Percentiles rank a stretch among this genome's conserved stretches.
Evolutionary conservation across 2,797 vertebrate genomes (phyloP).

Genomic region (Graptemys geographica): DNA sequence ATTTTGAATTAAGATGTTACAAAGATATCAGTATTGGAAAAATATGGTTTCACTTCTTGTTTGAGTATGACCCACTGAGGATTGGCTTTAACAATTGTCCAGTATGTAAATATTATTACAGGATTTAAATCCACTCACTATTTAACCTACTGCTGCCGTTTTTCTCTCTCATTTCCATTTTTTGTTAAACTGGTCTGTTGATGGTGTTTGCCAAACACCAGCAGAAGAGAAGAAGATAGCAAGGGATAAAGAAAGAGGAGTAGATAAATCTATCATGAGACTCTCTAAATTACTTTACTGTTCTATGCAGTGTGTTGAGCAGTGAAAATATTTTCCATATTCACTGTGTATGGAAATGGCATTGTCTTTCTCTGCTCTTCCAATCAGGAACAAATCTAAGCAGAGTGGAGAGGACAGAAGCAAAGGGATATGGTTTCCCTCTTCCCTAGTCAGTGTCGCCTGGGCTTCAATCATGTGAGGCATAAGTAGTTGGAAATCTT

Average conservation of each 20-base stretch:
- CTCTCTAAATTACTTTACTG: neutral
- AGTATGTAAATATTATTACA: neutral
- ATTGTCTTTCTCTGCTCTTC: neutral
- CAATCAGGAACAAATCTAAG: neutral
- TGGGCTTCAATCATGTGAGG: neutral
- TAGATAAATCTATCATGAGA: neutral
- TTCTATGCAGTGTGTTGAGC: neutral
- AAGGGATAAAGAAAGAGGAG: neutral
- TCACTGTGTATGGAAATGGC: neutral
- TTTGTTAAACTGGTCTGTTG: neutral
- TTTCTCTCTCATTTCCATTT: neutral
- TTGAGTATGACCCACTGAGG: neutral
- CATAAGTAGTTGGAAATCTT: neutral
- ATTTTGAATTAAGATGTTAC: slow-evolving; percentile 18
- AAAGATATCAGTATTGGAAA: slow-evolving; percentile 35
- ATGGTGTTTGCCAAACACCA: neutral
- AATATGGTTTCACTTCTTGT: slow-evolving; percentile 33
- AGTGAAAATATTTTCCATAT: slow-evolving; percentile 27
- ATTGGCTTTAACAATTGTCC: neutral
- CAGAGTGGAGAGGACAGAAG: neutral
- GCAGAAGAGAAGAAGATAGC: neutral
- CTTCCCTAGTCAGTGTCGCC: too few species aligned
- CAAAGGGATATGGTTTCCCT: slow-evolving; percentile 7
- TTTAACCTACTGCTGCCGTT: neutral
- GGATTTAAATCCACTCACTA: neutral